A percentile compares a stretch with the other conserved stretches of the same genome.
Conservation (phyloP, 2,797 vertebrate genomes). For the Hydrophis major region DNA sequence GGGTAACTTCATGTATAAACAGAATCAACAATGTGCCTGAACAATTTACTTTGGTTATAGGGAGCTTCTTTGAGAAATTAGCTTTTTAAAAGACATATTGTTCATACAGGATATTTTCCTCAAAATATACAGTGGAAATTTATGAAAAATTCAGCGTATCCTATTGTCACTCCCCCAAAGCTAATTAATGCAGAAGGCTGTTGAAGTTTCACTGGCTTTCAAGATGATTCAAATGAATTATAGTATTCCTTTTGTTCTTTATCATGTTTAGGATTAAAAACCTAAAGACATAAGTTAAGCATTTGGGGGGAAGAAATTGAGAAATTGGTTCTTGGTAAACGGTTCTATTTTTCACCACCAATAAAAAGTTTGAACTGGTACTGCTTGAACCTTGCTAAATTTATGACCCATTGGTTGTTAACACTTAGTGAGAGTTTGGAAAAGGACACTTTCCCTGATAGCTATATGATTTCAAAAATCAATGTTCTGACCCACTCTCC, state of each 20-base stretch:
- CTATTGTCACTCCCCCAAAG: background rate
- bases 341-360: background rate
- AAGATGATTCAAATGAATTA: background rate
- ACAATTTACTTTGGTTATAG: background rate
- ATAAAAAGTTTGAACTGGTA: background rate
- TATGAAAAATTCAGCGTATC: background rate
- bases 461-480: background rate
- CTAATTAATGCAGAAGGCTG: background rate
- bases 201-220: background rate
- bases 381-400: background rate
- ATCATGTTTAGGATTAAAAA: background rate
- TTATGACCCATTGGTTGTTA: background rate
- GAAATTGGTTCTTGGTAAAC: background rate
- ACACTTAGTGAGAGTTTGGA: background rate
- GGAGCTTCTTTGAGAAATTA: background rate
- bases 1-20: background rate
- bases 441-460: background rate
- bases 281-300: background rate
- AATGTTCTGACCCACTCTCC: too few relatives aligned
- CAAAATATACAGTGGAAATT: background rate
- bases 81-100: constrained; percentile 24
- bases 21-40: background rate
- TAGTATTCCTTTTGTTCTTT: background rate
- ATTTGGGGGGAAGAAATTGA: background rate
- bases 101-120: constrained; percentile 7